These are phyloP conservation scores for Scaptomyza graminum DNA, from an alignment of 1,140 invertebrate genomes.

Conservation along the genomic window DNA sequence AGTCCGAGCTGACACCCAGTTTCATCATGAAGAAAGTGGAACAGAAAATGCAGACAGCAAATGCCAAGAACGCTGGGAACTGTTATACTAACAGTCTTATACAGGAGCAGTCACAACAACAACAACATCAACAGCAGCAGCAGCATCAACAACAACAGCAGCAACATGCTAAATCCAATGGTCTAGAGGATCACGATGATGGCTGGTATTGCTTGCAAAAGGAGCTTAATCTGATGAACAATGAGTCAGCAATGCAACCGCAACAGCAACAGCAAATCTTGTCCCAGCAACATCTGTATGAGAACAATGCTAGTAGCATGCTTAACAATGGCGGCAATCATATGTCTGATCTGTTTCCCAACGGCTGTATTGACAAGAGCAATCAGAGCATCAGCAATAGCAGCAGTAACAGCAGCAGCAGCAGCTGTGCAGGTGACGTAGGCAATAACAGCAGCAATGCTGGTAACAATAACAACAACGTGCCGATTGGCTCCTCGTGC, in stretches of 20 bases:
- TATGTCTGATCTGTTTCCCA: slow-evolving; percentile 69
- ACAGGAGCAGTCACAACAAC: slow-evolving; percentile 45
- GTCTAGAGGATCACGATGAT: slow-evolving; percentile 83
- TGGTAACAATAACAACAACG: slow-evolving; percentile 32
- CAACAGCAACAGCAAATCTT: slow-evolving; percentile 47
- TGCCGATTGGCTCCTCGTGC: slow-evolving; percentile 49
- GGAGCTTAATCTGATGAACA: slow-evolving; percentile 85
- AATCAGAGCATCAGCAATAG: slow-evolving; percentile 66
- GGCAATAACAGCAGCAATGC: slow-evolving; percentile 48
- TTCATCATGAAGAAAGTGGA: slow-evolving; percentile 83
- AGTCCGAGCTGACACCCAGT: slow-evolving; percentile 78
- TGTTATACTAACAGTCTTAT: slow-evolving; percentile 36
- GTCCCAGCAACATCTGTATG: slow-evolving; percentile 48
- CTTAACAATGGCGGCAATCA: slow-evolving; percentile 60
- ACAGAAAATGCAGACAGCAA: slow-evolving; percentile 51
- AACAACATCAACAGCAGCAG: slow-evolving; percentile 34
- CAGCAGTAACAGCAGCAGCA: slow-evolving; percentile 60
- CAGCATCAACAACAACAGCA: slow-evolving; percentile 29
- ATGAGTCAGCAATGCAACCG: slow-evolving; percentile 42
- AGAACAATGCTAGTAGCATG: slow-evolving; percentile 40
- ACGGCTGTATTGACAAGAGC: slow-evolving; percentile 78
- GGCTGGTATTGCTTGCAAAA: slow-evolving; percentile 89
- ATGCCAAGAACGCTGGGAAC: slow-evolving; percentile 21
- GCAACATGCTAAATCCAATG: slow-evolving; percentile 58
- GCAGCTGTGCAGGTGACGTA: slow-evolving; percentile 47